phyloP scores from a whole-genome alignment of 2,888 invertebrate genomes.

The Hydropsyche betteni region DNA sequence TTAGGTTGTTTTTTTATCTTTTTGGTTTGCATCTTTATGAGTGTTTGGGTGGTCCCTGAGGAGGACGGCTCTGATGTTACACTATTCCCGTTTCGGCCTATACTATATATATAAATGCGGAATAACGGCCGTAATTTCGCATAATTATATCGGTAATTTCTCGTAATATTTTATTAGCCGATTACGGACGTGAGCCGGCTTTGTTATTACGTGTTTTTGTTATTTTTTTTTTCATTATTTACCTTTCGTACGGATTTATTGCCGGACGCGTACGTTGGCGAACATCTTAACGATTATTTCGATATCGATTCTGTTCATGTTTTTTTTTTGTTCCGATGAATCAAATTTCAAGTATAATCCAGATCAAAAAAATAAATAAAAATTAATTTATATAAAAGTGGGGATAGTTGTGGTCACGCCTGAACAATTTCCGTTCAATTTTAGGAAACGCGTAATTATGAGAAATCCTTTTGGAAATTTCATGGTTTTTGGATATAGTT shows the following conservation, averaged over 20 bases:
- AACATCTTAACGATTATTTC: no score
- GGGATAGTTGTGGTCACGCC: no score
- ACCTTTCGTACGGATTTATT: neutral
- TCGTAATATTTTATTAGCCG: constrained; percentile 23
- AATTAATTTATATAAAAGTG: no score
- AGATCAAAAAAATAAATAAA: no score
- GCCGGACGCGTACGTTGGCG: neutral
- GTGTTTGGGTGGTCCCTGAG: constrained; percentile 31
- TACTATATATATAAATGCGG: no score
- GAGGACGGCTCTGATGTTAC: neutral
- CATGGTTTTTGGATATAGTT: neutral
- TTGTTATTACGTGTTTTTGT: neutral
- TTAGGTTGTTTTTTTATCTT: no score
- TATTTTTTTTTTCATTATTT: neutral
- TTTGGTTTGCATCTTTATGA: constrained; percentile 1
- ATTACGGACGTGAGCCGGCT: neutral
- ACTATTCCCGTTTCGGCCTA: no score
- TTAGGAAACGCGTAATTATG: neutral
- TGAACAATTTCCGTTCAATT: no score
- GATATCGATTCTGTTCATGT: no score
- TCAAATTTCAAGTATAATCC: no score
- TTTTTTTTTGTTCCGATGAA: no score
- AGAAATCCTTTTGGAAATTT: neutral
- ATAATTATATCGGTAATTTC: constrained; percentile 9
- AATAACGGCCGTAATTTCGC: constrained; percentile 16